Percentiles rank a stretch among this genome's conserved stretches.
Evolutionary conservation across 2,113 vertebrate species (phyloP).

Genomic region (Vulpes vulpes): DNA sequence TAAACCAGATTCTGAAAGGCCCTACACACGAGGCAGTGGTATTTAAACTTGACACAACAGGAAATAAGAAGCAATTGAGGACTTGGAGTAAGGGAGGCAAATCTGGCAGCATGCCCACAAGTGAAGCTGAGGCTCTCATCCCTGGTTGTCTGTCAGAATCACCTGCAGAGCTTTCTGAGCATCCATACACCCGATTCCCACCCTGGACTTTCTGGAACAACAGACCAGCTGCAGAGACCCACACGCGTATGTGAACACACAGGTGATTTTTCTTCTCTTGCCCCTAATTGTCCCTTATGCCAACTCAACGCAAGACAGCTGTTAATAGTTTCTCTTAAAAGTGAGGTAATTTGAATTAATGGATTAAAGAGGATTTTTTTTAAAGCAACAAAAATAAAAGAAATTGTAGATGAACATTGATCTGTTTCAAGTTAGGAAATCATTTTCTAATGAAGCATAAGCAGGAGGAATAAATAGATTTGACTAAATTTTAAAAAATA

Average conservation of each 20-base stretch:
- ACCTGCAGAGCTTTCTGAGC: not conserved
- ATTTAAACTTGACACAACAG: not conserved
- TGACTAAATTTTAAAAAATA: not conserved
- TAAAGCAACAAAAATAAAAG: not conserved
- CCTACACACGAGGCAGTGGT: not conserved
- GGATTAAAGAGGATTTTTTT: not conserved
- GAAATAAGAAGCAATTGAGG: not conserved
- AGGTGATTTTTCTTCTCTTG: not conserved
- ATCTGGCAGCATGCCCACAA: not conserved
- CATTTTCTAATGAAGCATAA: constrained; percentile 29
- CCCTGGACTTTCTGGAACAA: not conserved
- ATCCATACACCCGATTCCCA: too few species aligned
- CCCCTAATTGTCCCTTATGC: not conserved
- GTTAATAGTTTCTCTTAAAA: constrained; percentile 4
- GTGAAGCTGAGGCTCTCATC: not conserved
- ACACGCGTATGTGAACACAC: not conserved
- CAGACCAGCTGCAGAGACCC: not conserved
- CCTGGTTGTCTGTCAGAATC: not conserved
- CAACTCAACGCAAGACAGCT: not conserved
- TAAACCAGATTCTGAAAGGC: not conserved
- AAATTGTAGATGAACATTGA: not conserved
- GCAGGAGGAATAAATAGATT: not conserved
- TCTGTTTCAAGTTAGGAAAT: constrained; percentile 45
- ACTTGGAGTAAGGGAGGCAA: not conserved
- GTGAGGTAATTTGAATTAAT: not conserved